Base-by-base conservation (phyloP, 2,113 vertebrate species). In the Tonatia bakeri region DNA sequence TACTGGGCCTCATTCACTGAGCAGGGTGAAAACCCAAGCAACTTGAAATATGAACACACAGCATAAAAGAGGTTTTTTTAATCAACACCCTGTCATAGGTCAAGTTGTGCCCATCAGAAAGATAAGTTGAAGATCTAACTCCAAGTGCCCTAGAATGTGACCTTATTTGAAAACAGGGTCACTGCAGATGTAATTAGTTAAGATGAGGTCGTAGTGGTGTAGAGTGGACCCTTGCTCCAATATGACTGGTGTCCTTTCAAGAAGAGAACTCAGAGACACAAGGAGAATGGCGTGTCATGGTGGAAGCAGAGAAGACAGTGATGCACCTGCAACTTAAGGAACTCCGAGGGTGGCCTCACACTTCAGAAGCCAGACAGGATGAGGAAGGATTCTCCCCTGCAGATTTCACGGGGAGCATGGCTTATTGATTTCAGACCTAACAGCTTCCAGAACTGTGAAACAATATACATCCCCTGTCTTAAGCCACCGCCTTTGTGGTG, bases 21-120 rank as follows among this genome's bases (percentile, higher is more conserved):
- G 3, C 19, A 90, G 22, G 16, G 73, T n/a, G 65, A 79, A 52
- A 93, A 73, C 36, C n/a, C 16, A 3, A 92, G 31, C 38, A 17
- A 77, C 50, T 87, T 94, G 75, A 86, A 94, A 88, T 73, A 67
- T 16, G 36, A 94, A 79, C 61, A 92, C 33, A 28, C 81, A n/a
- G 45, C 17, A 28, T 43, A 80, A 92, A 87, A 87, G 40, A 67
- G 16, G 6, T 8, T 89, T 73, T 69, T 38, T 36, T 38, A 4
- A n/a, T 77, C 59, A 31, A 20, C 15, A 77, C 8, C 38, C 28
- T 64, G 0, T n/a, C 85, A 14, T 20, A 19, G n/a, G 28, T 85
- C 75, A 59, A 84, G 26, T 93, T 72, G 4, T 76, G 64, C 61
- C 17, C 47, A 33, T 65, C 16, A 33, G 43, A 65, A 73, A 56